Conservation (phyloP, 2,113 vertebrate species). For the Euleptes europaea region DNA sequence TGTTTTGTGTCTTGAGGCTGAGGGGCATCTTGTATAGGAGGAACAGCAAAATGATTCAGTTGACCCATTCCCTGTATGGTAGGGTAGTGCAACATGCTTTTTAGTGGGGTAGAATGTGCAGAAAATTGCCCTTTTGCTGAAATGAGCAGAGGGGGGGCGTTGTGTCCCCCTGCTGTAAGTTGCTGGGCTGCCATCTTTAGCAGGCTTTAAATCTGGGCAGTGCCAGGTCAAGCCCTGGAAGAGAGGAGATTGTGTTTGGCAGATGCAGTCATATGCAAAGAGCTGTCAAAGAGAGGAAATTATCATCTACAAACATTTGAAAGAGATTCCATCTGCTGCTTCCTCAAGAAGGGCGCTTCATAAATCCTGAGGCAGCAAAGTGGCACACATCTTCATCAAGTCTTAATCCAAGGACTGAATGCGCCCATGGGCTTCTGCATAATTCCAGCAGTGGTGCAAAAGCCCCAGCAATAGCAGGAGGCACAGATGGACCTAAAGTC, state of each 20-base stretch:
- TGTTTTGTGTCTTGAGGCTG: background rate
- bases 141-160: background rate
- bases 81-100: background rate
- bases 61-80: background rate
- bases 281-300: conserved; percentile 84
- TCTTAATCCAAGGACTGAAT: conserved; percentile 96
- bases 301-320: conserved; percentile 95
- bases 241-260: conserved; percentile 76
- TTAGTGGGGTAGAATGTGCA: background rate
- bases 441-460: conserved; percentile 83
- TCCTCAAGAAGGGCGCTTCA: conserved; percentile 88
- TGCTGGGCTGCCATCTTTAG: conserved; percentile 42
- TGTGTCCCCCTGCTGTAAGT: conserved; percentile 14
- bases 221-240: conserved; percentile 63
- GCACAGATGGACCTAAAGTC: conserved; percentile 64
- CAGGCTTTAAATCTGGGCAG: conserved; percentile 57
- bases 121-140: background rate
- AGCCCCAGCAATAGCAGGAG: conserved; percentile 73
- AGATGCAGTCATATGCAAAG: conserved; percentile 92
- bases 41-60: background rate
- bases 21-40: background rate
- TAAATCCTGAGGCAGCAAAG: conserved; percentile 96
- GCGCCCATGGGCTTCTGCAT: conserved; percentile 90
- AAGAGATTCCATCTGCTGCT: conserved; percentile 92
- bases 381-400: conserved; percentile 98